Evolutionary conservation across 2,113 vertebrate genomes (phyloP), one percentile per base, ranked within the genome.

Genomic region (Nanorana parkeri): DNA sequence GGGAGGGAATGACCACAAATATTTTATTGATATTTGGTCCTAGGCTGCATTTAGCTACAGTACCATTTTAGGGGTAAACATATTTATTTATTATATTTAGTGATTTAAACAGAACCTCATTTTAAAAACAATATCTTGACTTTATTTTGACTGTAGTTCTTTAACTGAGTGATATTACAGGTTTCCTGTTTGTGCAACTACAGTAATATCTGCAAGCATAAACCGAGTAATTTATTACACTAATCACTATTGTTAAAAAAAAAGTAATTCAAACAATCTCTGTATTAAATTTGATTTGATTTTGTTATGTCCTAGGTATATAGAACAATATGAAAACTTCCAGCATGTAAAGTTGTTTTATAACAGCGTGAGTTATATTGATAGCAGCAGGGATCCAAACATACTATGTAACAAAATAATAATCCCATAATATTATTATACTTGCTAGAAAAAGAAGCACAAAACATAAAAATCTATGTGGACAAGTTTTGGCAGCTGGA

Each of bases 341-440:
- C 29, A n/a, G 28, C 55, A 58, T 21, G 24, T 32, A 60, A 74
- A 60, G 71, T 32, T 74, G 26, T 74, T 58, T 73, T 56, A 60
- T 28, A 74, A 29, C 52, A 74, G 55, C 71, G 32, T 24, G 71
- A 74, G 55, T 17, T 74, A 74, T 58, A 74, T 74, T 74, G 54
- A 29, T 74, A 60, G 17, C 71, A 60, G 54, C 54, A 58, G 71
- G 71, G 32, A 74, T 74, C 52, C 17, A 32, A 26, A 32, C 21
- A 72, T 6, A 17, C 24, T 17, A 17, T 20, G 24, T 36, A 74
- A 60, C 55, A 60, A 32, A 74, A 58, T 58, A 58, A 32, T 60
- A 58, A 74, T 74, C 71, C 71, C 58, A 58, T 60, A 58, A 74
- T 58, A 74, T 58, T 28, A 74, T 74, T 74, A 74, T 29, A 56